A percentile compares a stretch with the other conserved stretches of the same genome.
Evolutionary conservation across 2,797 vertebrate genomes (phyloP).

Genomic region (Gallirallus australis): DNA sequence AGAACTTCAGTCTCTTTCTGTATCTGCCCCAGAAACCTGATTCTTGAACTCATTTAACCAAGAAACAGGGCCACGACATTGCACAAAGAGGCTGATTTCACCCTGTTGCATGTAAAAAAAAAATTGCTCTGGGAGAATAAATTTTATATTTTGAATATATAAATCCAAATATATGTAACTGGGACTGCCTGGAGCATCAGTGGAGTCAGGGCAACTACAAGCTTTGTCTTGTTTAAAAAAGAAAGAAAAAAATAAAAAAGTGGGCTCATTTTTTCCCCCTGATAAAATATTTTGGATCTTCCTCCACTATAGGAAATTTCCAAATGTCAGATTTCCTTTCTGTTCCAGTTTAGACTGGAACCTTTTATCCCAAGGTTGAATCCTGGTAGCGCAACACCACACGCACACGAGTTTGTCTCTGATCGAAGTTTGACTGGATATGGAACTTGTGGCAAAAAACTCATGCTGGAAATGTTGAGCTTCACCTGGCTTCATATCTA

Average conservation of each 20-base stretch:
- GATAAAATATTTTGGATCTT: not conserved
- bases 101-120: not conserved
- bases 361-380: not conserved
- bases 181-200: not conserved
- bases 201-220: not conserved
- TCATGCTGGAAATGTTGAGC: not conserved
- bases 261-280: not conserved
- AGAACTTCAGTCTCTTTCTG: not conserved
- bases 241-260: not conserved
- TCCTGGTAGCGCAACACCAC: not conserved
- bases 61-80: conserved; percentile 61
- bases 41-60: conserved; percentile 56
- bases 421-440: not conserved
- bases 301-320: not conserved
- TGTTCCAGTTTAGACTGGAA: not conserved
- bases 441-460: not conserved
- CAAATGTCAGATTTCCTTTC: not conserved
- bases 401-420: fast-evolving
- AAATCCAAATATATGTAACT: not conserved
- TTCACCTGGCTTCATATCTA: not conserved
- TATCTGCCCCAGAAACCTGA: conserved; percentile 54
- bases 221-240: not conserved
- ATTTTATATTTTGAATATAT: not conserved
- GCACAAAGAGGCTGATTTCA: conserved; percentile 32
- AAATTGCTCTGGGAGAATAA: not conserved